Evolutionary conservation across 1,140 invertebrate species (phyloP).

Genomic region (Tribolium madens): DNA sequence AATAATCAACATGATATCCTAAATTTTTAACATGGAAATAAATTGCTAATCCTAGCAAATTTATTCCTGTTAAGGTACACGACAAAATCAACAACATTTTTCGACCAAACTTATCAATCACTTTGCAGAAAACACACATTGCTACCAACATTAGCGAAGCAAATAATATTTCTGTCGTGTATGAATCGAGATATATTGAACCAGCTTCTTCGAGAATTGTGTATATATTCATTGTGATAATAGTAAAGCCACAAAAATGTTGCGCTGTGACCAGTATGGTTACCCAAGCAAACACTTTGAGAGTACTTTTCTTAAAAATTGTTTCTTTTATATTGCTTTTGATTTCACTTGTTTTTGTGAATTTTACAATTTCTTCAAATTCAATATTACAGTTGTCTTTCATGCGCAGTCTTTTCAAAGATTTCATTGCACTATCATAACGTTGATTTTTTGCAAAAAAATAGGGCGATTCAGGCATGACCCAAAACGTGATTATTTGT

Average conservation of each 20-base stretch:
- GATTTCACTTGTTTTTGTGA: slow-evolving; percentile 53
- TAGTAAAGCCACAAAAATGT: slow-evolving; percentile 68
- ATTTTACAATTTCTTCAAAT: slow-evolving; percentile 63
- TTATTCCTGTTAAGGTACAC: slow-evolving; percentile 50
- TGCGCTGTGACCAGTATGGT: slow-evolving; percentile 70
- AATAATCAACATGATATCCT: slow-evolving; percentile 42
- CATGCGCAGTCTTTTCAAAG: slow-evolving; percentile 69
- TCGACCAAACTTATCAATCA: slow-evolving; percentile 66
- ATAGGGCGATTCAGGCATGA: slow-evolving; percentile 60
- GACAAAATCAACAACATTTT: slow-evolving; percentile 65
- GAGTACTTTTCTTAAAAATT: slow-evolving; percentile 54
- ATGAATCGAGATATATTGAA: slow-evolving; percentile 53
- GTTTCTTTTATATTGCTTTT: slow-evolving; percentile 56
- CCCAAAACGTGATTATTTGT: slow-evolving; percentile 51
- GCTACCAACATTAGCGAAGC: slow-evolving; percentile 62
- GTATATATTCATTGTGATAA: slow-evolving; percentile 71
- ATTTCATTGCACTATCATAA: slow-evolving; percentile 67
- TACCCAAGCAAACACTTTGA: slow-evolving; percentile 58
- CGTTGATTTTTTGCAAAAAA: slow-evolving; percentile 59
- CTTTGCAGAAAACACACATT: slow-evolving; percentile 59
- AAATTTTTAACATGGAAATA: slow-evolving; percentile 58
- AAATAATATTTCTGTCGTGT: slow-evolving; percentile 64
- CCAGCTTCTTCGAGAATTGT: slow-evolving; percentile 66
- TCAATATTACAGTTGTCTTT: slow-evolving; percentile 67
- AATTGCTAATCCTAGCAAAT: slow-evolving; percentile 51